Evolutionary conservation across 2,113 vertebrate species (phyloP), one percentile per base, ranked within the genome.

Genomic region (Atractosteus spatula): DNA sequence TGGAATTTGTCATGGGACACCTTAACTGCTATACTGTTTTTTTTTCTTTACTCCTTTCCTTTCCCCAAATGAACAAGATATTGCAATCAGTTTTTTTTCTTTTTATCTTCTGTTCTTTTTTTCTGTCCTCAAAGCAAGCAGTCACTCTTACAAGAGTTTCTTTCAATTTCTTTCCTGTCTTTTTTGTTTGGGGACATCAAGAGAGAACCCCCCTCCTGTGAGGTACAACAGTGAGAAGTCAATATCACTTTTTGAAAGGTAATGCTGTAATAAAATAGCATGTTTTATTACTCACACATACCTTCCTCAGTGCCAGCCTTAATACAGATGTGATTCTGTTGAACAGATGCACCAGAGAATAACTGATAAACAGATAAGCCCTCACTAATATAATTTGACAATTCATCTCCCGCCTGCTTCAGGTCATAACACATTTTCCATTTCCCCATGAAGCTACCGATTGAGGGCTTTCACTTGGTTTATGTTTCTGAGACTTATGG

Each of bases 1-100:
- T 70, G 73, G 71, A 71, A 78, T 79, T 68, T 80, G 70, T 77
- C 1, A 63, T 64, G 68, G 76, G 77, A 71, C 61, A 69, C 82
- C 79, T 66, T 65, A 71, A 76, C 80, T 78, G 63, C 56, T 72
- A 76, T 71, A 66, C n/a, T 57, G 17, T 5, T 61, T 74, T 74
- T 72, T 51, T 8, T 10, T 63, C 76, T 13, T 55, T 76, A 55
- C 59, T 29, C 42, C 59, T n/a, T 41, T 69, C 61, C 16, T 12
- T 13, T n/a, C 42, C 29, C 64, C 14, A 66, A 65, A 65, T 65
- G 64, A 44, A 66, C 43, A 44, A 61, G 55, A 61, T 42, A 14
- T 61, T 55, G 17, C 56, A 70, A 41, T 61, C 68, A 16, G 14
- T 11, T 45, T 54, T 16, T 68, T 68, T 14, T 3, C 54, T 11